A percentile compares a stretch with the other conserved stretches of the same genome.
Evolutionary conservation across 2,888 invertebrate species (phyloP).

Genomic region (Lithophane ornitopus): DNA sequence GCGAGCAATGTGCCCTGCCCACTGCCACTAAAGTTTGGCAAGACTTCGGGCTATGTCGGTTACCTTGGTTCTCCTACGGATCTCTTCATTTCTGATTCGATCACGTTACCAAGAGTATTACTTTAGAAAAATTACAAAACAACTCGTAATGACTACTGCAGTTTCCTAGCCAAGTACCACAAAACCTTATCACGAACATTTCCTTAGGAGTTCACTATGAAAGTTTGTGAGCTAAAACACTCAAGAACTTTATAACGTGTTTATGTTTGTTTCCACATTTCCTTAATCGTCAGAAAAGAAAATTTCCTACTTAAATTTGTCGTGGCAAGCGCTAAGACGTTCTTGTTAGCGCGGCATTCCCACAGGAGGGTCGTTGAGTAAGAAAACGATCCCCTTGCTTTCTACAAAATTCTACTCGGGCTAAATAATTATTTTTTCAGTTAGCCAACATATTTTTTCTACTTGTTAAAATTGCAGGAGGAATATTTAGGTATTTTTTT

Average conservation of each 20-base stretch:
- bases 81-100: too few species aligned
- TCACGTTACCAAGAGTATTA: not conserved
- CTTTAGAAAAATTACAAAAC: constrained; percentile 17
- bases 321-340: constrained; percentile 67
- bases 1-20: too few species aligned
- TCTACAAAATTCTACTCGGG: constrained; percentile 54
- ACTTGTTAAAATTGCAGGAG: constrained; percentile 29
- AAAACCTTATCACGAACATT: constrained; percentile 38
- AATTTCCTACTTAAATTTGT: constrained; percentile 66
- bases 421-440: constrained; percentile 56
- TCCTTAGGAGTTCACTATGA: constrained; percentile 24
- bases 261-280: constrained; percentile 61
- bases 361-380: constrained; percentile 64
- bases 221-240: constrained; percentile 49
- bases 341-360: constrained; percentile 64
- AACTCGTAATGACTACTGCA: constrained; percentile 25
- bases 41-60: too few species aligned
- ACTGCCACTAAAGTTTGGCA: too few species aligned
- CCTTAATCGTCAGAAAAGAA: constrained; percentile 59
- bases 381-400: constrained; percentile 60
- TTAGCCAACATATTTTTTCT: constrained; percentile 47
- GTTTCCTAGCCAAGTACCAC: constrained; percentile 4
- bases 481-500: constrained; percentile 20
- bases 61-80: too few species aligned
- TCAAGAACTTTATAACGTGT: constrained; percentile 53